phyloP scores from a whole-genome alignment of 2,797 vertebrate species.

The Anisognathus igniventris region DNA sequence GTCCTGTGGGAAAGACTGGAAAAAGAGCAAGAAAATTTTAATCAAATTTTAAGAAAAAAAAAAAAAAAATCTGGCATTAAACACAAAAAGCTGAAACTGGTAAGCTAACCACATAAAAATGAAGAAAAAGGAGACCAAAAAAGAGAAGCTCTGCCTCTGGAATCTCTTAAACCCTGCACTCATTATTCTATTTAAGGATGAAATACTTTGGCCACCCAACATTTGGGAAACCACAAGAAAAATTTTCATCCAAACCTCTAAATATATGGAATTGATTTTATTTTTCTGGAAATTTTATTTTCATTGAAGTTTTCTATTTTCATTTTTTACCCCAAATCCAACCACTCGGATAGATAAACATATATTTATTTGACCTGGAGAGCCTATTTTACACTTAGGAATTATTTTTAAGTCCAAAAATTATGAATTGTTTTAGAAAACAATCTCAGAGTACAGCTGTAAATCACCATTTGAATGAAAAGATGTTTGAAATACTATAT shows the following conservation, averaged over 20 bases:
- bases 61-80: background rate
- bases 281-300: background rate
- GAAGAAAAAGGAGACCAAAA: background rate
- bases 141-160: background rate
- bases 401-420: background rate
- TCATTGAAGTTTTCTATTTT: background rate
- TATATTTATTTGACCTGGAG: background rate
- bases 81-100: background rate
- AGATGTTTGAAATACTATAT: background rate
- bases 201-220: background rate
- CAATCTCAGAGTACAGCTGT: rapidly evolving
- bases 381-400: background rate
- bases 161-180: background rate
- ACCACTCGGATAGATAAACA: background rate
- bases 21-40: rapidly evolving
- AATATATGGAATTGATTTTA: background rate
- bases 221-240: background rate
- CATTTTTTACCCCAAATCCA: rapidly evolving
- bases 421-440: background rate
- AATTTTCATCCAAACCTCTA: background rate
- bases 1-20: background rate
- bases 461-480: background rate
- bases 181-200: background rate
- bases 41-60: background rate
- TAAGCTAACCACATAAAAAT: background rate